A percentile compares a stretch with the other conserved stretches of the same genome.
phyloP scores from a whole-genome alignment of 2,113 vertebrate genomes.

The Monarcha castaneiventris region DNA sequence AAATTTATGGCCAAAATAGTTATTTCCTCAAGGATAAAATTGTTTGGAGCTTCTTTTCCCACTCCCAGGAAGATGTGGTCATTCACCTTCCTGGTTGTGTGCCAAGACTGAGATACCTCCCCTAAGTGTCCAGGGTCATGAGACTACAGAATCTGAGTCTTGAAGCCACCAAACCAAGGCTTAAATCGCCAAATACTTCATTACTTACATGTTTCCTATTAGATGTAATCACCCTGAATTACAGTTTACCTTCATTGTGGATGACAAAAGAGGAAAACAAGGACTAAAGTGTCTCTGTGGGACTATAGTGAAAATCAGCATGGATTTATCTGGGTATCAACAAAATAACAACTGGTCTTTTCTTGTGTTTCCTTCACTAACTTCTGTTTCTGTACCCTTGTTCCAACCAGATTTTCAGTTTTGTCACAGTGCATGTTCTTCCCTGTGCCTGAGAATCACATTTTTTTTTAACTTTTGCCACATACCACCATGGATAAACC shows the following conservation, averaged over 20 bases:
- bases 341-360: background rate
- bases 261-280: background rate
- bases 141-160: background rate
- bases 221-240: background rate
- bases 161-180: background rate
- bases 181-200: background rate
- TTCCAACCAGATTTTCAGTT: background rate
- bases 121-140: background rate
- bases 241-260: background rate
- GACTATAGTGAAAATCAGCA: background rate
- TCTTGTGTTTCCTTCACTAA: background rate
- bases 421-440: rapidly evolving
- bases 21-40: background rate
- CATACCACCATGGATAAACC: background rate
- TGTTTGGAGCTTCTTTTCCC: background rate
- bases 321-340: background rate
- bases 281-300: background rate
- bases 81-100: background rate
- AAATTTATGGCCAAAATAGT: background rate
- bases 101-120: background rate
- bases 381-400: background rate
- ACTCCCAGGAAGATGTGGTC: background rate
- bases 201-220: background rate
- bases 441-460: background rate
- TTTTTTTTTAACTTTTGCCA: background rate